Evolutionary conservation across 2,113 vertebrate species (phyloP).

Genomic region (Mystacornis crossleyi): DNA sequence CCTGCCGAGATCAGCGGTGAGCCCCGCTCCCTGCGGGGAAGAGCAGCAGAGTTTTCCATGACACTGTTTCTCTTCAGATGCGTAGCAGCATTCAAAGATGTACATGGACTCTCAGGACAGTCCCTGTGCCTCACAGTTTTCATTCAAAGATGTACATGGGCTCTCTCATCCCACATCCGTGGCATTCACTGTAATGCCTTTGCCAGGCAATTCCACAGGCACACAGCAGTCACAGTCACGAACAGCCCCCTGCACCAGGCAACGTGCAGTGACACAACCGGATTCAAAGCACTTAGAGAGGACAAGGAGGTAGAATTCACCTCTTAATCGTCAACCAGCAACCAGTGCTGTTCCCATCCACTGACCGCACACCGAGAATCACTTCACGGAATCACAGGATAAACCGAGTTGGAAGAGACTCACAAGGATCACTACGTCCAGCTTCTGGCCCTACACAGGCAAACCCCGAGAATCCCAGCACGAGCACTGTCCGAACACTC

Average conservation of each 20-base stretch:
- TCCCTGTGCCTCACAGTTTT: no score
- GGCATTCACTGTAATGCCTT: not conserved
- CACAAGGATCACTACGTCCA: not conserved
- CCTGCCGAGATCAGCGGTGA: not conserved
- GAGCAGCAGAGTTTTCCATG: not conserved
- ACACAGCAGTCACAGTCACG: not conserved
- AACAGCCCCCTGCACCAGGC: not conserved
- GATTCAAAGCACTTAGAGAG: not conserved
- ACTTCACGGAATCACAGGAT: not conserved
- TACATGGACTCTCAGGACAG: rapidly evolving
- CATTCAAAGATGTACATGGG: not conserved
- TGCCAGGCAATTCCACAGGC: not conserved
- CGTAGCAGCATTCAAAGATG: not conserved
- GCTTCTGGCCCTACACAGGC: not conserved
- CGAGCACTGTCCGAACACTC: not conserved
- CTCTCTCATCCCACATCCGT: not conserved
- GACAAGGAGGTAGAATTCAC: not conserved
- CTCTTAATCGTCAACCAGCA: not conserved
- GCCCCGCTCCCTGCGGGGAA: not conserved
- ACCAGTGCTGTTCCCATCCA: no score
- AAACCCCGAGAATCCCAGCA: not conserved
- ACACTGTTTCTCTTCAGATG: not conserved
- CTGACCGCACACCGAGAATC: not conserved
- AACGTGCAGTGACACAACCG: rapidly evolving
- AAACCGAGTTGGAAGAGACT: not conserved